Conservation (phyloP, 1,140 invertebrate genomes). For the Zaprionus capensis region DNA sequence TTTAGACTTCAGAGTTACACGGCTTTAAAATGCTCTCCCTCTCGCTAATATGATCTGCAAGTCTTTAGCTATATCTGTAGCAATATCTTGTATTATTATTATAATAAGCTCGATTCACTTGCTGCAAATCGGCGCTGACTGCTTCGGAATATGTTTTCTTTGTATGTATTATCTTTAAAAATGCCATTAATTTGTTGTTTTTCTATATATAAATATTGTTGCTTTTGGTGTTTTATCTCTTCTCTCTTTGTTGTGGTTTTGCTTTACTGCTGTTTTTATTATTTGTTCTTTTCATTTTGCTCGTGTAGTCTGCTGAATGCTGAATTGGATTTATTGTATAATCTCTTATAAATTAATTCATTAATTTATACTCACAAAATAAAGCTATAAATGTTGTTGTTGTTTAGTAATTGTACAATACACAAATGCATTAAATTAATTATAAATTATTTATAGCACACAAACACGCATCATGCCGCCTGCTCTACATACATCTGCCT, state of each 20-base stretch:
- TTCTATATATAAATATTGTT: constrained; percentile 35
- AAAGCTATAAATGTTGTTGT: constrained; percentile 77
- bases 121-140: constrained; percentile 69
- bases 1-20: constrained; percentile 62
- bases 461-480: background rate
- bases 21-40: constrained; percentile 67
- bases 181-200: constrained; percentile 58
- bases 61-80: background rate
- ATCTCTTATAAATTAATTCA: constrained; percentile 71
- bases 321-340: constrained; percentile 73
- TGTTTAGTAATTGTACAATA: constrained; percentile 53
- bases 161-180: constrained; percentile 58
- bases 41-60: constrained; percentile 44
- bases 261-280: constrained; percentile 5
- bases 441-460: constrained; percentile 57
- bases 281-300: constrained; percentile 26
- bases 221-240: constrained; percentile 23
- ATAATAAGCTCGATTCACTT: constrained; percentile 72
- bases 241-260: constrained; percentile 8
- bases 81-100: constrained; percentile 2
- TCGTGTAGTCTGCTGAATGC: constrained; percentile 58
- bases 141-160: constrained; percentile 53
- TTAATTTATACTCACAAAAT: constrained; percentile 79
- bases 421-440: constrained; percentile 64
- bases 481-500: background rate